Evolutionary conservation across 2,113 vertebrate species (phyloP).

Genomic region (Diphyllodes magnificus): DNA sequence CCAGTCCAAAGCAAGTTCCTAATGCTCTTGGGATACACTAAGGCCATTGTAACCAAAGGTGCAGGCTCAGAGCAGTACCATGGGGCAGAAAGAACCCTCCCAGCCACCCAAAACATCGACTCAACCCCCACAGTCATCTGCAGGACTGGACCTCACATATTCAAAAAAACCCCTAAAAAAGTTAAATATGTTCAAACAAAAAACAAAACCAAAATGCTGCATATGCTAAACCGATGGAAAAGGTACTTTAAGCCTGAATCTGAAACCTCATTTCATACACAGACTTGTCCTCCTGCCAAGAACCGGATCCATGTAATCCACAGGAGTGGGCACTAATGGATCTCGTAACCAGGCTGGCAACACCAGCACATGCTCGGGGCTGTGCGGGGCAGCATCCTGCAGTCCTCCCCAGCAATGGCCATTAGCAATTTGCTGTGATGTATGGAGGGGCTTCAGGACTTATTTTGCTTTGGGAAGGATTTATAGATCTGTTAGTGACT

Average conservation of each 20-base stretch:
- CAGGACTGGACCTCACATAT: neutral
- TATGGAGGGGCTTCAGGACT: neutral
- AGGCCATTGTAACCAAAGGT: neutral
- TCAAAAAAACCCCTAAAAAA: neutral
- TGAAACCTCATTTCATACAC: neutral
- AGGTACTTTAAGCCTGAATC: neutral
- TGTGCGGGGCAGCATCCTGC: neutral
- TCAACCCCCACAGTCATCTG: rapidly evolving
- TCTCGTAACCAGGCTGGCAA: neutral
- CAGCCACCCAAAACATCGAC: neutral
- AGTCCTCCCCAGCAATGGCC: neutral
- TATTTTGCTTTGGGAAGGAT: neutral
- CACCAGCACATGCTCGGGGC: neutral
- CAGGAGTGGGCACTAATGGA: neutral
- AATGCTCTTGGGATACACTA: neutral
- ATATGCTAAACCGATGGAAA: neutral
- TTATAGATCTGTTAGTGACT: neutral
- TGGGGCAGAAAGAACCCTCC: neutral
- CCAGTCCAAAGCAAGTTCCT: neutral
- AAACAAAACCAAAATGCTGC: neutral
- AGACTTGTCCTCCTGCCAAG: neutral
- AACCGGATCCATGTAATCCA: rapidly evolving
- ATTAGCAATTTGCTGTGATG: neutral
- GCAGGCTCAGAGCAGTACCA: neutral
- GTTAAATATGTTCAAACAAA: neutral